phyloP scores from a whole-genome alignment of 2,797 vertebrate genomes.

The Falco berigora region DNA sequence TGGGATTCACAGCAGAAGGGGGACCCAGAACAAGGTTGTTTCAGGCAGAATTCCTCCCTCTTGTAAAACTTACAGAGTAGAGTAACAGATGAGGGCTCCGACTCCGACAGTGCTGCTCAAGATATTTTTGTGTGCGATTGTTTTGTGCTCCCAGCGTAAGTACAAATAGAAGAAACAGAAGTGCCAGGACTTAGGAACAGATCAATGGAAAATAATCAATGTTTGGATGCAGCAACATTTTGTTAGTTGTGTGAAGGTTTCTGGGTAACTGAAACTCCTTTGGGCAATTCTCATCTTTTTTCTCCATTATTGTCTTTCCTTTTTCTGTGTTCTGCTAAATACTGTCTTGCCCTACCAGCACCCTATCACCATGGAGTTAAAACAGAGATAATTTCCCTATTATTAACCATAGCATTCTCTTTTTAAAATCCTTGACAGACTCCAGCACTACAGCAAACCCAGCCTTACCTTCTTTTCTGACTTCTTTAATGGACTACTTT shows the following conservation, averaged over 20 bases:
- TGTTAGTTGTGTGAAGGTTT: background rate
- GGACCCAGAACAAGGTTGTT: background rate
- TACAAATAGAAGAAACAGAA: background rate
- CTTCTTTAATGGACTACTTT: background rate
- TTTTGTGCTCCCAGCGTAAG: background rate
- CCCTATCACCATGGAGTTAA: background rate
- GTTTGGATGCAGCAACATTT: background rate
- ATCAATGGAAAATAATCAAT: background rate
- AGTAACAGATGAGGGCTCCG: background rate
- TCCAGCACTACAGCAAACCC: background rate
- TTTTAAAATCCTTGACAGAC: background rate
- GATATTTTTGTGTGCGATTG: background rate
- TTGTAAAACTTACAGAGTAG: background rate
- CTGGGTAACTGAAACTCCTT: background rate
- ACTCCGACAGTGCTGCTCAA: background rate
- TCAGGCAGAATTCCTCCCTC: background rate
- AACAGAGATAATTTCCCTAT: background rate
- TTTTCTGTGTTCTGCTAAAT: background rate
- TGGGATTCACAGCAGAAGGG: background rate
- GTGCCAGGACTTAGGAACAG: background rate
- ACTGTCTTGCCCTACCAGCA: background rate
- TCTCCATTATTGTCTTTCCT: background rate
- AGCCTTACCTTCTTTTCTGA: background rate
- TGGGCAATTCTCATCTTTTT: background rate
- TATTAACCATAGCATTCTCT: background rate